A percentile compares a stretch with the other conserved stretches of the same genome.
Evolutionary conservation across 2,113 vertebrate genomes (phyloP).

Genomic region (Callaeas wilsoni): DNA sequence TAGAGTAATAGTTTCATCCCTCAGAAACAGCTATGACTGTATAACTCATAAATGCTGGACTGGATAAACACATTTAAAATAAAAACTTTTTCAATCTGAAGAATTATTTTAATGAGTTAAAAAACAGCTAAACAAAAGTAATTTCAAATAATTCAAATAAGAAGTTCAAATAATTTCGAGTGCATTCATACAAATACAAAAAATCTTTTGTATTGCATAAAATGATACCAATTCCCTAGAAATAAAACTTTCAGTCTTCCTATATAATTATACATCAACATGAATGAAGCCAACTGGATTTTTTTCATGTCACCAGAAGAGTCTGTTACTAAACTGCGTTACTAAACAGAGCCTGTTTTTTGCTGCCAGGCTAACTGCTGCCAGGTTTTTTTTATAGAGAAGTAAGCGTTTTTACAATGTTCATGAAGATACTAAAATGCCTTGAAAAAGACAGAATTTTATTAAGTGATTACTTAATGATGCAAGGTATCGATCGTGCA

Average conservation of each 20-base stretch:
- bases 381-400: neutral
- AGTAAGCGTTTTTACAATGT: neutral
- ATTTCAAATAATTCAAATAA: neutral
- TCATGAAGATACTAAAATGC: neutral
- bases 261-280: neutral
- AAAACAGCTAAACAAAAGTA: neutral
- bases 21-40: neutral
- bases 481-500: neutral
- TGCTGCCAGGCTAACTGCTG: neutral
- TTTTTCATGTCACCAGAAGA: neutral
- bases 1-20: neutral
- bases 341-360: too few species aligned
- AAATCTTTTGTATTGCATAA: neutral
- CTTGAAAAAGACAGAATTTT: neutral
- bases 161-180: neutral
- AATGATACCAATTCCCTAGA: neutral
- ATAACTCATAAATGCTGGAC: neutral
- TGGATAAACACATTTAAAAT: neutral
- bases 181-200: neutral
- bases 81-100: neutral
- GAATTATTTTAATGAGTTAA: neutral
- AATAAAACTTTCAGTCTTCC: neutral
- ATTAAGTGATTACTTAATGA: neutral
- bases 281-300: neutral
- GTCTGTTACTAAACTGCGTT: neutral